These are phyloP conservation scores for Muscina levida DNA, from an alignment of 2,888 invertebrate genomes.

Conservation along the genomic window DNA sequence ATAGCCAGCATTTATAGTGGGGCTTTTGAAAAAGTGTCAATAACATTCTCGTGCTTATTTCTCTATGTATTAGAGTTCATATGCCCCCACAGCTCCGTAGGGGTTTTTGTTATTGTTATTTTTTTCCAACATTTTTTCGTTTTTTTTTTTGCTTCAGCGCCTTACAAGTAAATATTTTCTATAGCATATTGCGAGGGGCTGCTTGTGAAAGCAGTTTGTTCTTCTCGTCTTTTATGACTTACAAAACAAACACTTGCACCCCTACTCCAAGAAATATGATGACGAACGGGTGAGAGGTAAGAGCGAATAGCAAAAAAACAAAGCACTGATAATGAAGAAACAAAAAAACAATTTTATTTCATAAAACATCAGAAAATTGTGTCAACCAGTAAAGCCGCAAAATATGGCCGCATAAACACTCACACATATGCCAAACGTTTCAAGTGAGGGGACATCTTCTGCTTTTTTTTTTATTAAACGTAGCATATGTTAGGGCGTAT, in stretches of 20 bases:
- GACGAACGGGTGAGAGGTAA: too few relatives aligned
- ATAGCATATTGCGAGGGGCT: conserved; percentile 42
- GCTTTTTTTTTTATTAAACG: conserved; percentile 57
- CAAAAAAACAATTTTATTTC: conserved; percentile 59
- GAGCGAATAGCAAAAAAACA: too few relatives aligned
- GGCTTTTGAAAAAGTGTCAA: conserved; percentile 55
- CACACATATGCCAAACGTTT: not conserved
- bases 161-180: conserved; percentile 16
- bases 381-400: conserved; percentile 63
- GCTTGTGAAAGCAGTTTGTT: conserved; percentile 32
- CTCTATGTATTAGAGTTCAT: not conserved
- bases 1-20: not conserved
- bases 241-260: conserved; percentile 37
- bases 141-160: conserved; percentile 9
- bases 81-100: not conserved
- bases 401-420: conserved; percentile 60
- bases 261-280: conserved; percentile 29
- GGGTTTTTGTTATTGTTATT: not conserved
- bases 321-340: conserved; percentile 19
- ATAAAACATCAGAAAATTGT: conserved; percentile 63
- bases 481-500: conserved; percentile 68
- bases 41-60: conserved; percentile 46
- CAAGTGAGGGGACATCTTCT: conserved; percentile 1
- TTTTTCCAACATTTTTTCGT: conserved; percentile 19
- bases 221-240: conserved; percentile 43